These are phyloP conservation scores for Cacoxenus indagator DNA, from an alignment of 2,888 invertebrate species.

Conservation along the genomic window DNA sequence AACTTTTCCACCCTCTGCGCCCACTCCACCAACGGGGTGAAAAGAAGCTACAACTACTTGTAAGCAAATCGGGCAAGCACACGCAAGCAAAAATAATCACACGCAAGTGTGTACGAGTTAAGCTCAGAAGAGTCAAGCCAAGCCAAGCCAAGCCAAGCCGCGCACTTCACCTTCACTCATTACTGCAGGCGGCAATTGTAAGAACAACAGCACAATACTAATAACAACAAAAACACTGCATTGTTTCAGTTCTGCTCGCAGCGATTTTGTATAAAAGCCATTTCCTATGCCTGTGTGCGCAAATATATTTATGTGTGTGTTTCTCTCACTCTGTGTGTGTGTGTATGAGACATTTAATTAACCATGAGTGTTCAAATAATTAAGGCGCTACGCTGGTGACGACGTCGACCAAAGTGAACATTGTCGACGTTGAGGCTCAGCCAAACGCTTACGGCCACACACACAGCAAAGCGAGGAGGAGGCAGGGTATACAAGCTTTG, in stretches of 20 bases:
- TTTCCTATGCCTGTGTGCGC: conserved; percentile 8
- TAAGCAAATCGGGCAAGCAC: not conserved
- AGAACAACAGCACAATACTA: not conserved
- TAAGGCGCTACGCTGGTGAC: conserved; percentile 7
- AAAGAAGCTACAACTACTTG: not conserved
- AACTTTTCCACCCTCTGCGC: not conserved
- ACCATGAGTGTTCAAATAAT: conserved; percentile 22
- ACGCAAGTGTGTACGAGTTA: not conserved
- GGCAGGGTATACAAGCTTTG: not conserved
- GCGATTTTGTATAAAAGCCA: conserved; percentile 21
- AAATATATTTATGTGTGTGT: not conserved
- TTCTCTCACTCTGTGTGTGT: conserved; percentile 9
- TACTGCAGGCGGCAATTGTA: not conserved
- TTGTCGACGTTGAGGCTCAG: not conserved
- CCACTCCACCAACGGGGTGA: no score
- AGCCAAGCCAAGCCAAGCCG: not conserved
- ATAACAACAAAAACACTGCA: not conserved
- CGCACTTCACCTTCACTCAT: conserved; percentile 16
- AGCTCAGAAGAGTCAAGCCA: no score
- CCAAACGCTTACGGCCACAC: not conserved
- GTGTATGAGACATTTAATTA: conserved; percentile 20
- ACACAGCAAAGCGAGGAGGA: not conserved
- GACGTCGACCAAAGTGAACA: not conserved
- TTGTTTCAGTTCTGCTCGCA: conserved; percentile 8
- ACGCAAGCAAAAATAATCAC: not conserved